A percentile compares a stretch with the other conserved stretches of the same genome.
Conservation (phyloP, 2,888 invertebrate genomes). For the Drosophila longiperda region DNA sequence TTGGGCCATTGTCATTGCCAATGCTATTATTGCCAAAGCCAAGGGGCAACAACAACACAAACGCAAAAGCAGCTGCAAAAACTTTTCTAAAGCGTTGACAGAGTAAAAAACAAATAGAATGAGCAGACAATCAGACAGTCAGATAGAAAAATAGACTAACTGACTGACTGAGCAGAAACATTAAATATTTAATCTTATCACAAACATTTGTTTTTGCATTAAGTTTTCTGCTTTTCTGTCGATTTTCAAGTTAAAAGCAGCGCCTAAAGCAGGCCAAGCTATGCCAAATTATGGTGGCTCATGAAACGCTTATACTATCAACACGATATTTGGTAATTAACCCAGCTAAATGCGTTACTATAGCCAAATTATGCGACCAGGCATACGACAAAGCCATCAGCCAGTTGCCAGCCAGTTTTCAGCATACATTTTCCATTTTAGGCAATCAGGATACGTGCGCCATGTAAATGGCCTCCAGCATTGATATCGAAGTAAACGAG, state of each 20-base stretch:
- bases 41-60: slow-evolving; percentile 42
- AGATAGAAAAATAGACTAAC: slow-evolving; percentile 19
- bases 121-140: slow-evolving; percentile 22
- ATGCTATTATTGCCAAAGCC: slow-evolving; percentile 52
- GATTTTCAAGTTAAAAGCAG: slow-evolving; percentile 40
- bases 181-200: slow-evolving; percentile 78
- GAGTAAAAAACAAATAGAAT: slow-evolving; percentile 32
- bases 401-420: slow-evolving; percentile 16
- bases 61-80: slow-evolving; percentile 29
- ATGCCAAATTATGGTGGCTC: slow-evolving; percentile 60
- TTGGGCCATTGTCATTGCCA: slow-evolving; percentile 39
- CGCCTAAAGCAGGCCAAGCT: slow-evolving; percentile 53
- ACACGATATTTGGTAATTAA: slow-evolving; percentile 80
- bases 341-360: slow-evolving; percentile 68
- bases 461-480: slow-evolving; percentile 59
- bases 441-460: slow-evolving; percentile 51
- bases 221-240: background rate
- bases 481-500: slow-evolving; percentile 18
- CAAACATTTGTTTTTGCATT: slow-evolving; percentile 31
- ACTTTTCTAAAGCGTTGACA: slow-evolving; percentile 69
- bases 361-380: slow-evolving; percentile 57
- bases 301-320: slow-evolving; percentile 76
- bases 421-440: slow-evolving; percentile 14
- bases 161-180: slow-evolving; percentile 43
- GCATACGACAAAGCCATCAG: slow-evolving; percentile 28